These are phyloP conservation scores for Cydia splendana DNA, from an alignment of 1,140 invertebrate species.

Conservation along the genomic window DNA sequence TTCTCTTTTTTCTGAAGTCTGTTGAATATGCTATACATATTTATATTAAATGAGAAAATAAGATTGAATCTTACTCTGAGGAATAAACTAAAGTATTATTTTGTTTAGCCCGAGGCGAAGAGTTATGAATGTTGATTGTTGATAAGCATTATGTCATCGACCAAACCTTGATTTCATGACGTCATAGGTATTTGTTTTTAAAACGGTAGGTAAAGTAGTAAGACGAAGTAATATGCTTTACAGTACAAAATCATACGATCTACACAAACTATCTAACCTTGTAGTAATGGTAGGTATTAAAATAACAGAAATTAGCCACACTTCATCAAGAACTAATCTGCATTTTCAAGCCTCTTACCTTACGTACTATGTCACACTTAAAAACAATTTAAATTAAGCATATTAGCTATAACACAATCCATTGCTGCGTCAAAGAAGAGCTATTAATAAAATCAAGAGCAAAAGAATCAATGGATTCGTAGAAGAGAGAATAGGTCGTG, in stretches of 20 bases:
- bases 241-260: neutral
- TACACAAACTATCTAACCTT: slow-evolving; percentile 16
- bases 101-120: neutral
- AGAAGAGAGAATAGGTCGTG: neutral
- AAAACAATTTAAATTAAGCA: neutral
- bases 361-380: slow-evolving; percentile 6
- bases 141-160: neutral
- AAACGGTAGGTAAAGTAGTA: neutral
- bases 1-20: no score
- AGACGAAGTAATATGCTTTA: neutral
- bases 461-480: slow-evolving; percentile 34
- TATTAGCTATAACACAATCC: neutral
- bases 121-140: neutral
- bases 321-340: neutral
- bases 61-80: no score
- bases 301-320: slow-evolving; percentile 19
- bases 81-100: no score
- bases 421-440: neutral
- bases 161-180: neutral
- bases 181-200: neutral
- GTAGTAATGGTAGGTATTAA: neutral
- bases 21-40: no score
- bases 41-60: no score
- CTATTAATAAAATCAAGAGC: neutral
- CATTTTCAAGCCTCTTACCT: slow-evolving; percentile 9